These are phyloP conservation scores for Phainopepla nitens DNA, from an alignment of 2,113 vertebrate species.

Conservation along the genomic window DNA sequence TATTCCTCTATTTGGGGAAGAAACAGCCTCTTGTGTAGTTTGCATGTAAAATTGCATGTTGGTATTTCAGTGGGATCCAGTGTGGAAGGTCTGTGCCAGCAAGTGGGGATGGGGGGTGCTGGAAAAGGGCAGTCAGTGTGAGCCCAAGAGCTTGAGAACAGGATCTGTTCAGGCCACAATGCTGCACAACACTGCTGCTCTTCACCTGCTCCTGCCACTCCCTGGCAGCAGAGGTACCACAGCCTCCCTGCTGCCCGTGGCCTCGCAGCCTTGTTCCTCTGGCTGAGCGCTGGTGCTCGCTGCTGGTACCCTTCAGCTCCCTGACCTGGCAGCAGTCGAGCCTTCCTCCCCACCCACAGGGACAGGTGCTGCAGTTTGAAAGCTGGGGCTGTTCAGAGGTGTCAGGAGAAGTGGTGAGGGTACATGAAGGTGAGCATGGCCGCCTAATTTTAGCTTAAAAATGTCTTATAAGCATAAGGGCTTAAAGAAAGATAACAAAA, in stretches of 20 bases:
- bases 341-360: neutral
- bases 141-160: neutral
- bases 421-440: neutral
- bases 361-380: neutral
- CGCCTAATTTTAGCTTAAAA: neutral
- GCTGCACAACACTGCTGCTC: neutral
- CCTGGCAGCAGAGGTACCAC: neutral
- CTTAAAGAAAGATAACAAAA: neutral
- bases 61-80: neutral
- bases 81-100: neutral
- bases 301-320: neutral
- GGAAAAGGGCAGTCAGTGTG: fast-evolving
- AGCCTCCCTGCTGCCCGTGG: neutral
- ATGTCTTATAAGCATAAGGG: neutral
- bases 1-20: neutral
- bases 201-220: neutral
- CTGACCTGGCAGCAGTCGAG: fast-evolving
- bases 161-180: neutral
- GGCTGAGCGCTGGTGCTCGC: neutral
- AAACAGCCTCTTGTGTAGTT: neutral
- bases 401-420: neutral
- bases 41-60: neutral
- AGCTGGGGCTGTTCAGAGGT: neutral
- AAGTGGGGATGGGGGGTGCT: neutral
- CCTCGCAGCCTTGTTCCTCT: neutral